Evolutionary conservation across 2,797 vertebrate genomes (phyloP).

Genomic region (Oreochromis mossambicus): DNA sequence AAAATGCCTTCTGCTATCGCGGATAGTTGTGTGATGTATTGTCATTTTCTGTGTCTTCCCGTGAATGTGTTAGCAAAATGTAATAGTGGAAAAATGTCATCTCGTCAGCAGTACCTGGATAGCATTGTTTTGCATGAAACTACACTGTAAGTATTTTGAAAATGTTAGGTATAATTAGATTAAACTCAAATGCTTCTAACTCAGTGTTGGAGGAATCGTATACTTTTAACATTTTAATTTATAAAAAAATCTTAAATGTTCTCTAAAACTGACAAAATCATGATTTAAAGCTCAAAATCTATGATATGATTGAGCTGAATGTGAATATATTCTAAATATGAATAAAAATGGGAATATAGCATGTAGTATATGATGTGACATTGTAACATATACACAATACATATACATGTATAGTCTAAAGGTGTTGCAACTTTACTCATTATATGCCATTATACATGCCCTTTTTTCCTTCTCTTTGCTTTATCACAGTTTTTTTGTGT

Average conservation of each 20-base stretch:
- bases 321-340: neutral
- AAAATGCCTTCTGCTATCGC: neutral
- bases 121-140: neutral
- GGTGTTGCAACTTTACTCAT: neutral
- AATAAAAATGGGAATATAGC: neutral
- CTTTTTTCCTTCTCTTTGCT: neutral
- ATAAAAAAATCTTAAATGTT: neutral
- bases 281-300: neutral
- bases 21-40: neutral
- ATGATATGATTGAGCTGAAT: neutral
- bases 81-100: neutral
- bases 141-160: neutral
- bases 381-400: neutral
- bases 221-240: neutral
- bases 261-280: neutral
- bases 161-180: neutral
- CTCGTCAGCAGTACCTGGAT: neutral
- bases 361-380: neutral
- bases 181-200: neutral
- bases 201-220: neutral
- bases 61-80: neutral
- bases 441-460: neutral
- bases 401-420: neutral
- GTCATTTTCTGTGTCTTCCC: neutral
- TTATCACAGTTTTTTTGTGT: neutral